phyloP scores from a whole-genome alignment of 2,888 invertebrate genomes.

The Smittia sp. region DNA sequence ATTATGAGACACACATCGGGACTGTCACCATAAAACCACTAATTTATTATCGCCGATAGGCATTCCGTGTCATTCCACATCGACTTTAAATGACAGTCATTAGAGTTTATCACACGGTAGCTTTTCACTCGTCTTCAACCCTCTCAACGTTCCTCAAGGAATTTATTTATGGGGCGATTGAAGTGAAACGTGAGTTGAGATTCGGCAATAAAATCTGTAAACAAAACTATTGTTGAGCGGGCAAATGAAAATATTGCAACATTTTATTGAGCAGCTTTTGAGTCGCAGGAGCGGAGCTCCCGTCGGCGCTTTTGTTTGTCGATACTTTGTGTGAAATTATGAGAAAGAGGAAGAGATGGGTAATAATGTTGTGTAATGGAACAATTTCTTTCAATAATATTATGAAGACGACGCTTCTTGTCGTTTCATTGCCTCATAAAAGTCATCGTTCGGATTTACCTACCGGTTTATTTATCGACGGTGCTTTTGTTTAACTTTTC shows the following conservation, averaged over 20 bases:
- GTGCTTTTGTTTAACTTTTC: slow-evolving; percentile 14
- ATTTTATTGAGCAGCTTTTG: slow-evolving; percentile 39
- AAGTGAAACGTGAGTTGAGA: slow-evolving; percentile 32
- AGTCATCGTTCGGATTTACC: not conserved
- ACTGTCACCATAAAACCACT: slow-evolving; percentile 37
- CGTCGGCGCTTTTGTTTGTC: slow-evolving; percentile 10
- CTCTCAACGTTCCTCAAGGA: not conserved
- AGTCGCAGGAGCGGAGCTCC: not conserved
- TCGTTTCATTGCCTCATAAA: not conserved
- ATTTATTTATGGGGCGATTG: slow-evolving; percentile 13
- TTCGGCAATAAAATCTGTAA: slow-evolving; percentile 39
- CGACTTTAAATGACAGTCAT: slow-evolving; percentile 33
- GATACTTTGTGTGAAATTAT: slow-evolving; percentile 20
- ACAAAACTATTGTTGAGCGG: slow-evolving; percentile 33
- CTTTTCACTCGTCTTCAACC: not conserved
- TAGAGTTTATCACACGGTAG: slow-evolving; percentile 29
- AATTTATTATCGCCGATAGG: slow-evolving; percentile 32
- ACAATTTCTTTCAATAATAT: slow-evolving; percentile 25
- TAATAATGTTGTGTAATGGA: slow-evolving; percentile 10
- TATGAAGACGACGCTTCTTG: slow-evolving; percentile 20
- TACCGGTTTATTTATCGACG: slow-evolving; percentile 24
- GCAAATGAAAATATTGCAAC: slow-evolving; percentile 40
- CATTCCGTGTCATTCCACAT: slow-evolving; percentile 25
- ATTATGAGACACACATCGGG: not conserved
- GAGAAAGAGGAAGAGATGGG: slow-evolving; percentile 15